These are phyloP conservation scores for Takifugu flavidus DNA, from an alignment of 2,113 vertebrate genomes.

Conservation along the genomic window DNA sequence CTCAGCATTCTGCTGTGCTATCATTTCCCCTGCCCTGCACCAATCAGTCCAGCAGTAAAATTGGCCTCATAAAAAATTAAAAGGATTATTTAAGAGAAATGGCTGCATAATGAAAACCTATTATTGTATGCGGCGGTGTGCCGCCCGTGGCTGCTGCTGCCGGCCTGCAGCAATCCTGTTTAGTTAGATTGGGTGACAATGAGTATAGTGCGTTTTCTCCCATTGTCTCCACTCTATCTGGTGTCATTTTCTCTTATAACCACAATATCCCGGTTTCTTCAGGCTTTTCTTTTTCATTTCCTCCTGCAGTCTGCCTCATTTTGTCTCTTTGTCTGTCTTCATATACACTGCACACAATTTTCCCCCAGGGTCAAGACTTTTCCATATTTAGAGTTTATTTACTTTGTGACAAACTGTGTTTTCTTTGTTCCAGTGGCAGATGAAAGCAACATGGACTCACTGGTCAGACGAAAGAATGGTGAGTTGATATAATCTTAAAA, in stretches of 20 bases:
- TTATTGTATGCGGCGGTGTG: slow-evolving; percentile 65
- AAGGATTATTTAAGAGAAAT: slow-evolving; percentile 75
- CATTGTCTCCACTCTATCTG: slow-evolving; percentile 46
- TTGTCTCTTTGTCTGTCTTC: background rate
- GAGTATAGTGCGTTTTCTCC: slow-evolving; percentile 19
- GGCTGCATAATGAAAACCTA: slow-evolving; percentile 69
- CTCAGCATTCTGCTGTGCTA: slow-evolving; percentile 10
- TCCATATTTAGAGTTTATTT: slow-evolving; percentile 1
- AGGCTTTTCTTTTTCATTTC: slow-evolving; percentile 50
- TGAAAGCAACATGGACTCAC: slow-evolving; percentile 83
- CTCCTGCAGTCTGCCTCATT: slow-evolving; percentile 26
- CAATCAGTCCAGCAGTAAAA: slow-evolving; percentile 50
- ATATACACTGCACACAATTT: too few relatives aligned
- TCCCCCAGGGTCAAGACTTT: too few relatives aligned
- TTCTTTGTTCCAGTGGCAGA: slow-evolving; percentile 79
- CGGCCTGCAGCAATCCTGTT: slow-evolving; percentile 42
- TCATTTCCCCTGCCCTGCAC: slow-evolving; percentile 7
- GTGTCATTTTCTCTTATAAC: slow-evolving; percentile 30
- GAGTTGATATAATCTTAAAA: slow-evolving; percentile 24
- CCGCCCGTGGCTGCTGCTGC: slow-evolving; percentile 46
- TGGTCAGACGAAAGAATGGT: slow-evolving; percentile 69
- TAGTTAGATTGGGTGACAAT: slow-evolving; percentile 54
- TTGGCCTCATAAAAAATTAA: slow-evolving; percentile 75
- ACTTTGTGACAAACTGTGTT: slow-evolving; percentile 7
- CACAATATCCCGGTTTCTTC: slow-evolving; percentile 27